phyloP scores from a whole-genome alignment of 2,113 vertebrate genomes.

The Malurus alboscapulatus region DNA sequence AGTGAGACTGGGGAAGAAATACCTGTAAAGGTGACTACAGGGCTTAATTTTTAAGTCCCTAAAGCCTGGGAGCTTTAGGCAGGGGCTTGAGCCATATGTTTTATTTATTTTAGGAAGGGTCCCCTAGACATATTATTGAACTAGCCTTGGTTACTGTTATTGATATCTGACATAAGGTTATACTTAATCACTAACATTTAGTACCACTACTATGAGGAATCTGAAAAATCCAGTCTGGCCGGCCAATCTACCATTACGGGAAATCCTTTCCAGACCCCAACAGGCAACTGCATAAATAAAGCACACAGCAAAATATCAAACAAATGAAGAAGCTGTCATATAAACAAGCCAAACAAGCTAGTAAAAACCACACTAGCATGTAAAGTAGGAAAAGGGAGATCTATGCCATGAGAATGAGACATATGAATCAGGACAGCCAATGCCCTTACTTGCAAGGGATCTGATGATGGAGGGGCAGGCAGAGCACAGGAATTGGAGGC shows the following conservation, averaged over 20 bases:
- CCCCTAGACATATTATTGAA: conserved; percentile 58
- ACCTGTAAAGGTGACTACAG: conserved; percentile 62
- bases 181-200: conserved; percentile 67
- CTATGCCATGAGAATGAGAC: background rate
- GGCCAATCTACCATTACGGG: conserved; percentile 35
- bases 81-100: conserved; percentile 55
- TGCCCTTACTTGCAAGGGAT: background rate
- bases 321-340: conserved; percentile 42
- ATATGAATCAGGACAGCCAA: background rate
- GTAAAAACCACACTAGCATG: conserved; percentile 33
- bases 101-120: conserved; percentile 70
- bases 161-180: conserved; percentile 67
- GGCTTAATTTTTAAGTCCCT: conserved; percentile 65
- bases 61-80: conserved; percentile 62
- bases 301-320: conserved; percentile 46
- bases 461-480: background rate
- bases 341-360: conserved; percentile 40
- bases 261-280: conserved; percentile 57
- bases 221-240: conserved; percentile 60
- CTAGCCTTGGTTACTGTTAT: conserved; percentile 65
- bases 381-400: conserved; percentile 18
- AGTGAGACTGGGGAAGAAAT: conserved; percentile 54
- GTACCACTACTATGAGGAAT: conserved; percentile 44
- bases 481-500: background rate
- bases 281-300: conserved; percentile 61